A percentile compares a stretch with the other conserved stretches of the same genome.
Evolutionary conservation across 2,797 vertebrate genomes (phyloP).

Genomic region (Galagoides demidoff): DNA sequence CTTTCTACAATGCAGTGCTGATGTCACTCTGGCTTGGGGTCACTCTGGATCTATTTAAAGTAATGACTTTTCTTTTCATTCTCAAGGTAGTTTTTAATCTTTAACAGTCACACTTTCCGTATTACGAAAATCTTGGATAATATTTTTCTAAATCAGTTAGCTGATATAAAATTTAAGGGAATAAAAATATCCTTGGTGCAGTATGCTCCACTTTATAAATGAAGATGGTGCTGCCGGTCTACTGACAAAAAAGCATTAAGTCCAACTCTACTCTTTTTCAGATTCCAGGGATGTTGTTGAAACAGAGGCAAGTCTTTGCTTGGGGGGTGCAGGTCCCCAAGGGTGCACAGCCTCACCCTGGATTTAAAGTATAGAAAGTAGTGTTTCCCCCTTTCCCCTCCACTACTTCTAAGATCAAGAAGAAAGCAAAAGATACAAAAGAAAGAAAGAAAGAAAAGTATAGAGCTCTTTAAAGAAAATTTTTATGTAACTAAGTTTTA

Average conservation of each 20-base stretch:
- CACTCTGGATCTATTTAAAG: constrained; percentile 53
- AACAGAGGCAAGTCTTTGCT: constrained; percentile 32
- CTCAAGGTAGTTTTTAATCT: constrained; percentile 48
- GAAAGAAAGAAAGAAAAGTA: not conserved
- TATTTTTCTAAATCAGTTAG: constrained; percentile 37
- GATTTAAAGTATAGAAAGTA: constrained; percentile 71
- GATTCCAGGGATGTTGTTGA: not conserved
- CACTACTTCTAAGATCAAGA: constrained; percentile 22
- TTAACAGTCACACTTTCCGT: constrained; percentile 26
- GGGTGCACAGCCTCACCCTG: not conserved
- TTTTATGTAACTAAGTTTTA: constrained; percentile 6
- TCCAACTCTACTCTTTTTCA: not conserved
- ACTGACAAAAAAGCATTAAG: not conserved
- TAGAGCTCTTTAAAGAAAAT: not conserved
- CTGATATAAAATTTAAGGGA: not conserved
- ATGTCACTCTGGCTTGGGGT: not conserved
- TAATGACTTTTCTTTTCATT: not conserved
- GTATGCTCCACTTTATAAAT: not conserved
- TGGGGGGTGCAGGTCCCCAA: constrained; percentile 18
- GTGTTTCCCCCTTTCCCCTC: constrained; percentile 37
- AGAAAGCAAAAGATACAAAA: constrained; percentile 30
- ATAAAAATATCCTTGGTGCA: constrained; percentile 17
- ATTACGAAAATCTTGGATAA: constrained; percentile 25
- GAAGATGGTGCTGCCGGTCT: not conserved
- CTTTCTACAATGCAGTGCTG: not conserved